Evolutionary conservation across 1,140 invertebrate species (phyloP).

Genomic region (Homalodisca vitripennis): DNA sequence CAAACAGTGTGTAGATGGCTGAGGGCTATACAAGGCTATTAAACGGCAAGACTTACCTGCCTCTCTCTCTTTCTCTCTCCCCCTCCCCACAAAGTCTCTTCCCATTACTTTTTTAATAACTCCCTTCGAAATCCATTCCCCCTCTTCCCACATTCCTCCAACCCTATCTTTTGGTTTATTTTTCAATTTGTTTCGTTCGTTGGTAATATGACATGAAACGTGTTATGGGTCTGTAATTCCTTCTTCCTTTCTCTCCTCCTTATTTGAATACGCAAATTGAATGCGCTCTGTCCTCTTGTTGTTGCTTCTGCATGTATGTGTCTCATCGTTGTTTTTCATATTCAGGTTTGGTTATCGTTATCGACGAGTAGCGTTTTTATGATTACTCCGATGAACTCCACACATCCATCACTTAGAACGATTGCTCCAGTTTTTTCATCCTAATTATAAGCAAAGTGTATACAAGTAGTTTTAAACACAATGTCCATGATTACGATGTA

Average conservation of each 20-base stretch:
- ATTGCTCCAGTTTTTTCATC: no score
- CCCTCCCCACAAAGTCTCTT: conserved; percentile 6
- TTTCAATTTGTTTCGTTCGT: conserved; percentile 20
- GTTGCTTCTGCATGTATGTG: not conserved
- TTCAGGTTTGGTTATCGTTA: no score
- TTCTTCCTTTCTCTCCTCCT: not conserved
- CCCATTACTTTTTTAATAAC: conserved; percentile 26
- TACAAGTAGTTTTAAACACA: no score
- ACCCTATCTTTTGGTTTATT: conserved; percentile 25
- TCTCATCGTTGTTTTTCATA: no score
- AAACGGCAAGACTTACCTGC: conserved; percentile 2
- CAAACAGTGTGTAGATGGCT: conserved; percentile 7
- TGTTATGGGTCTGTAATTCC: conserved; percentile 21
- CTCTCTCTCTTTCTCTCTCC: conserved; percentile 2
- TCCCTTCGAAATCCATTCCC: conserved; percentile 25
- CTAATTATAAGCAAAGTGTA: no score
- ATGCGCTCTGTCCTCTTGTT: not conserved
- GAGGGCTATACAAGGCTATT: conserved; percentile 16
- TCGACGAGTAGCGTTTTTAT: no score
- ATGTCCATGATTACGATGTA: no score
- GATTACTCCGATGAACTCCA: no score
- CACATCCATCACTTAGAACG: no score
- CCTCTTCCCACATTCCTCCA: conserved; percentile 16
- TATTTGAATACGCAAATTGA: conserved; percentile 25
- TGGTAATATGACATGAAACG: conserved; percentile 14